Evolutionary conservation across 1,140 invertebrate genomes (phyloP).

Genomic region (Drosophila bifasciata): DNA sequence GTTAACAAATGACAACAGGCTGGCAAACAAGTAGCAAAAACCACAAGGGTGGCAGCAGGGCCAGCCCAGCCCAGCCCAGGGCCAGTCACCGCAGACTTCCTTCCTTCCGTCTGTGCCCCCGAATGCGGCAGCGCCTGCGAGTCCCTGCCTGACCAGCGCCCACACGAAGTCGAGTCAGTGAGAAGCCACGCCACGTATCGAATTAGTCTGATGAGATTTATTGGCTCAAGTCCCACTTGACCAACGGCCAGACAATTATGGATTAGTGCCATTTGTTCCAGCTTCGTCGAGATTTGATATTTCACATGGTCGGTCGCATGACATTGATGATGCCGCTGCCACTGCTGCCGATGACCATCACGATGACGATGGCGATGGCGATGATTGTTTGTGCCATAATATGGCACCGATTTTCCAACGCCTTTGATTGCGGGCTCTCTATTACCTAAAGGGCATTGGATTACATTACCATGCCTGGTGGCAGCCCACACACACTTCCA

Average conservation of each 20-base stretch:
- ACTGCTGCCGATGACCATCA: constrained; percentile 20
- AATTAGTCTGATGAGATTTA: constrained; percentile 83
- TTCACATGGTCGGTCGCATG: constrained; percentile 47
- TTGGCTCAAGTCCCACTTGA: constrained; percentile 82
- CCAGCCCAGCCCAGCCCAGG: constrained; percentile 34
- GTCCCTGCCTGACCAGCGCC: constrained; percentile 8
- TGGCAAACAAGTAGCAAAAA: constrained; percentile 78
- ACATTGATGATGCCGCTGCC: constrained; percentile 34
- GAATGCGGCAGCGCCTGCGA: too few relatives aligned
- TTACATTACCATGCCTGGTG: constrained; percentile 47
- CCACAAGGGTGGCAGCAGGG: constrained; percentile 72
- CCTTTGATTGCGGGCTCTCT: constrained; percentile 49
- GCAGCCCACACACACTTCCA: neutral
- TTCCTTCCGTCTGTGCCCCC: too few relatives aligned
- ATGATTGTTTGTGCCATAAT: constrained; percentile 63
- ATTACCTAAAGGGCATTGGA: constrained; percentile 73
- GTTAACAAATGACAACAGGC: constrained; percentile 83
- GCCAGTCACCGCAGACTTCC: constrained; percentile 25
- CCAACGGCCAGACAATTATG: constrained; percentile 79
- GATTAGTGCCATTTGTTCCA: constrained; percentile 82
- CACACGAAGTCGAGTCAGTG: neutral
- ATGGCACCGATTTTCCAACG: constrained; percentile 66
- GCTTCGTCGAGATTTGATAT: constrained; percentile 44
- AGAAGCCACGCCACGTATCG: constrained; percentile 53
- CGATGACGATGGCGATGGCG: constrained; percentile 34